Percentiles rank a stretch among this genome's conserved stretches.
Conservation (phyloP, 30 jellyfish, hydroid and myxozoan species). For the Haliclystus octoradiatus region DNA sequence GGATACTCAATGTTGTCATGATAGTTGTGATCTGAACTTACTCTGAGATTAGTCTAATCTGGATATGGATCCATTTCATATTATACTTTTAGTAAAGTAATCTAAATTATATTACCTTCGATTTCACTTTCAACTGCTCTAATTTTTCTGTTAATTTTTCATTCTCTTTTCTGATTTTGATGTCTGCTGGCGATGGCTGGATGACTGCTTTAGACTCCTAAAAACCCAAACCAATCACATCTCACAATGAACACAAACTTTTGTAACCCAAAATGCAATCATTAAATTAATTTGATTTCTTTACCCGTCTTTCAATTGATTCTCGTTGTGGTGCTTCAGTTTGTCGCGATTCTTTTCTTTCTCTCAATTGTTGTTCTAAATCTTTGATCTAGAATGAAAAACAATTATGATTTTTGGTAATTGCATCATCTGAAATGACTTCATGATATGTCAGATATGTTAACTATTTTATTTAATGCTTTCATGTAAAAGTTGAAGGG, state of each 20-base stretch:
- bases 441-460: background rate
- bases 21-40: too few relatives aligned
- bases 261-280: too few relatives aligned
- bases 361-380: slow-evolving; percentile 40
- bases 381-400: slow-evolving; percentile 33
- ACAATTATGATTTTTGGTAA: background rate
- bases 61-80: too few relatives aligned
- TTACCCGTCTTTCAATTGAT: slow-evolving; percentile 8
- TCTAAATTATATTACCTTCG: slow-evolving; percentile 37
- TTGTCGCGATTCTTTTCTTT: slow-evolving; percentile 22
- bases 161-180: slow-evolving; percentile 66
- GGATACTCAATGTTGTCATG: too few relatives aligned
- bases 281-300: too few relatives aligned
- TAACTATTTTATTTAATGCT: background rate
- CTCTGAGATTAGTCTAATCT: too few relatives aligned
- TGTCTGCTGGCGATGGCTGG: slow-evolving; percentile 42
- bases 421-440: too few relatives aligned
- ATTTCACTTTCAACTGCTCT: slow-evolving; percentile 61
- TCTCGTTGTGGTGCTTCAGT: slow-evolving; percentile 23
- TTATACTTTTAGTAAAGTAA: too few relatives aligned
- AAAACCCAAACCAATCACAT: background rate
- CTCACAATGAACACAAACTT: background rate
- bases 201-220: slow-evolving; percentile 81
- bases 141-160: slow-evolving; percentile 67
- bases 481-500: background rate